Percentiles rank a stretch among this genome's conserved stretches.
phyloP scores from a whole-genome alignment of 2,113 vertebrate genomes.

The Alethe diademata region DNA sequence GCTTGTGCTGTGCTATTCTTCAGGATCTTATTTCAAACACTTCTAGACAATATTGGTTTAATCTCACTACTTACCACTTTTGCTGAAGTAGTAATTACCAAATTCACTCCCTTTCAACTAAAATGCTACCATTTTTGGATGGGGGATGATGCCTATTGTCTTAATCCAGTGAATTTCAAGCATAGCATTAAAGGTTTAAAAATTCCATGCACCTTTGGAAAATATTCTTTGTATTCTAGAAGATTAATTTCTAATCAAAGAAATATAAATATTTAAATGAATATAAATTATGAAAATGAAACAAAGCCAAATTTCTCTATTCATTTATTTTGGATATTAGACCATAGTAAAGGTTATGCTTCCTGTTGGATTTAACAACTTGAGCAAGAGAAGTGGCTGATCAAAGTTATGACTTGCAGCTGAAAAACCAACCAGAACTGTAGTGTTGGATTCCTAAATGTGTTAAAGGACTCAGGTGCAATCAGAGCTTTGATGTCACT shows the following conservation, averaged over 20 bases:
- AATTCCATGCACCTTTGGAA: not conserved
- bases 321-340: not conserved
- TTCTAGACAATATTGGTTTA: not conserved
- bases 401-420: not conserved
- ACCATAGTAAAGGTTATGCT: not conserved
- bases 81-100: not conserved
- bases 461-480: not conserved
- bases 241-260: not conserved
- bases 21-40: not conserved
- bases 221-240: not conserved
- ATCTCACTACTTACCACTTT: not conserved
- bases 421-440: not conserved
- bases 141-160: not conserved
- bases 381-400: not conserved
- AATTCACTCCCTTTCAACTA: not conserved
- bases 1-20: not conserved
- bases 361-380: not conserved
- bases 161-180: not conserved
- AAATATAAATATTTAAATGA: not conserved
- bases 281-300: not conserved
- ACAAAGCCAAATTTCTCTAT: not conserved
- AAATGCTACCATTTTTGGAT: not conserved
- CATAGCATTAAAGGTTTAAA: not conserved
- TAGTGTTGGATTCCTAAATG: rapidly evolving
- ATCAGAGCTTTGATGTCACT: not conserved